These are phyloP conservation scores for Pandion haliaetus DNA, from an alignment of 2,113 vertebrate genomes.

Conservation along the genomic window DNA sequence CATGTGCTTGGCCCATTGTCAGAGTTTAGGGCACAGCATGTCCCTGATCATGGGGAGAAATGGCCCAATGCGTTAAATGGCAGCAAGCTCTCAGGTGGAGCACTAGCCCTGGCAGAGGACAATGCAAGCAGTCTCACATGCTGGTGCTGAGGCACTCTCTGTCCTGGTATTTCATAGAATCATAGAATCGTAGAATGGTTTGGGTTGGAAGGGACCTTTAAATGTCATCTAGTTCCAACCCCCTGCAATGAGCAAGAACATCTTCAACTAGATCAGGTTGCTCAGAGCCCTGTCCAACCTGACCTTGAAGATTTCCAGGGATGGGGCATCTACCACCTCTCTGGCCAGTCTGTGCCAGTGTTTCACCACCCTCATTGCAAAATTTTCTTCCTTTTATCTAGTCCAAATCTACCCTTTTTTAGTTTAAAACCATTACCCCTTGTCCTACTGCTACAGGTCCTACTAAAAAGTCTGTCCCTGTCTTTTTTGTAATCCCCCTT, in stretches of 20 bases:
- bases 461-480: neutral
- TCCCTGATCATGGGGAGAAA: neutral
- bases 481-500: neutral
- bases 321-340: neutral
- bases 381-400: neutral
- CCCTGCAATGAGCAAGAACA: neutral
- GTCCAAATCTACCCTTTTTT: neutral
- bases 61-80: neutral
- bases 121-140: neutral
- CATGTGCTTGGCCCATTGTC: neutral
- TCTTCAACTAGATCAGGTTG: accelerated
- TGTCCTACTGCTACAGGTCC: neutral
- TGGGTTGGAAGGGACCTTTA: neutral
- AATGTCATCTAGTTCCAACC: accelerated
- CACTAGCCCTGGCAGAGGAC: neutral
- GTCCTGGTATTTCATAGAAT: neutral
- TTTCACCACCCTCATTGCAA: accelerated
- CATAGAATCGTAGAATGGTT: neutral
- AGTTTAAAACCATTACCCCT: neutral
- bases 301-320: neutral
- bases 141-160: neutral
- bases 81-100: neutral
- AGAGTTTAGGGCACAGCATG: accelerated
- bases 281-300: accelerated
- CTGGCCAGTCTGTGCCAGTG: neutral